phyloP scores from a whole-genome alignment of 2,797 vertebrate genomes.

The Helarctos malayanus region DNA sequence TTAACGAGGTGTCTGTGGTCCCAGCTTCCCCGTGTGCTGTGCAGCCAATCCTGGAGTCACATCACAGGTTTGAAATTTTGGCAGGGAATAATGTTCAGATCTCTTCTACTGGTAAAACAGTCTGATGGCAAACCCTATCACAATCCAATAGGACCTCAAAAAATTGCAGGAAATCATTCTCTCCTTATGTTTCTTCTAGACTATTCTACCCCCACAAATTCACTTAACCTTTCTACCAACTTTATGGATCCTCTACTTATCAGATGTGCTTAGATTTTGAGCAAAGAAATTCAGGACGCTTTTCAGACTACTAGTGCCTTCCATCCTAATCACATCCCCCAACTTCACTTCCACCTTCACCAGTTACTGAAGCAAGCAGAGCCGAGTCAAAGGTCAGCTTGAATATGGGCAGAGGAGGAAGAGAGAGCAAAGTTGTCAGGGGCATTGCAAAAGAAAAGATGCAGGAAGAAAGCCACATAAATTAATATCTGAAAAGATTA shows the following conservation, averaged over 20 bases:
- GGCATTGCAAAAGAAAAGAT: not conserved
- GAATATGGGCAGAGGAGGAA: not conserved
- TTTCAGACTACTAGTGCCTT: not conserved
- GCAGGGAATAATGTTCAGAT: not conserved
- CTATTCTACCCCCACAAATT: not conserved
- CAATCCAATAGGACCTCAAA: not conserved
- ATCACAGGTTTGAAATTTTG: not conserved
- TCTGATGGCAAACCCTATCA: not conserved
- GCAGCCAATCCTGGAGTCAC: fast-evolving
- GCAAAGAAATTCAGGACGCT: not conserved
- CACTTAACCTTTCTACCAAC: not conserved
- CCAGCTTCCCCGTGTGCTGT: not conserved
- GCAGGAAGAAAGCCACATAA: not conserved
- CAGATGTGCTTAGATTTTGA: not conserved
- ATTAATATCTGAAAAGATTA: constrained; percentile 55
- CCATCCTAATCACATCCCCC: not conserved
- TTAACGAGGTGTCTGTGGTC: not conserved
- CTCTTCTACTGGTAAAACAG: not conserved
- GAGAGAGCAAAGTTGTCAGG: not conserved
- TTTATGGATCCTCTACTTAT: not conserved
- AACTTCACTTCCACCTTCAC: not conserved
- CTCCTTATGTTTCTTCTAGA: not conserved
- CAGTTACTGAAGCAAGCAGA: not conserved
- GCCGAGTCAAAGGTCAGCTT: not conserved
- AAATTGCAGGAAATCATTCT: not conserved